These are phyloP conservation scores for Caenorhabditis sulstoni DNA, from an alignment of 2,888 invertebrate genomes.

Conservation along the genomic window DNA sequence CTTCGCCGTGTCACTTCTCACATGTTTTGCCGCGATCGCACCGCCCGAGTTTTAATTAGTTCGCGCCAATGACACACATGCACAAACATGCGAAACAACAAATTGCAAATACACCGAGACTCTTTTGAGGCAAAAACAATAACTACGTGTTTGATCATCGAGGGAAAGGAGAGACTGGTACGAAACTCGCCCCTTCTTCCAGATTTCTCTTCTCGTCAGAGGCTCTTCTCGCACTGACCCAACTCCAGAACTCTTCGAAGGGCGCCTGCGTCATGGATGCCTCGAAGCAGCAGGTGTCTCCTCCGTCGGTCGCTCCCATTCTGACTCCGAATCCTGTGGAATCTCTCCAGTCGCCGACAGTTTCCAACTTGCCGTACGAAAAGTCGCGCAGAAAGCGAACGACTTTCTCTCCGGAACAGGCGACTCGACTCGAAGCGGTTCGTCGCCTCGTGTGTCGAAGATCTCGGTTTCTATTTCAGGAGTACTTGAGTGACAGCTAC, in stretches of 20 bases:
- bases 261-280: not conserved
- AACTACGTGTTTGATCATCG: too few species aligned
- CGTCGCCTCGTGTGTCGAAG: not conserved
- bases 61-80: conserved; percentile 36
- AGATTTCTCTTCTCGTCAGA: conserved; percentile 24
- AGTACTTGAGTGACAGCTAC: conserved; percentile 69
- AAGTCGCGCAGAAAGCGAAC: conserved; percentile 65
- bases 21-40: conserved; percentile 29
- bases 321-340: conserved; percentile 19
- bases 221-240: conserved; percentile 13
- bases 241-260: conserved; percentile 16
- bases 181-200: conserved; percentile 6
- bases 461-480: conserved; percentile 53
- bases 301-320: conserved; percentile 3
- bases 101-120: conserved; percentile 14
- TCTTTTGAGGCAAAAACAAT: conserved; percentile 3
- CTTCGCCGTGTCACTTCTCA: conserved; percentile 44
- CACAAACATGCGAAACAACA: conserved; percentile 17
- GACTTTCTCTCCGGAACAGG: conserved; percentile 70
- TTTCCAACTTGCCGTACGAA: conserved; percentile 18
- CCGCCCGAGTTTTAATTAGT: conserved; percentile 44
- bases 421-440: conserved; percentile 52
- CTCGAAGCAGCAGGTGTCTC: conserved; percentile 8
- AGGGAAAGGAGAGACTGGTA: not conserved
- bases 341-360: conserved; percentile 29